Evolutionary conservation across 2,797 vertebrate genomes (phyloP), one percentile per base, ranked within the genome.

Genomic region (Holocentrus rufus): DNA sequence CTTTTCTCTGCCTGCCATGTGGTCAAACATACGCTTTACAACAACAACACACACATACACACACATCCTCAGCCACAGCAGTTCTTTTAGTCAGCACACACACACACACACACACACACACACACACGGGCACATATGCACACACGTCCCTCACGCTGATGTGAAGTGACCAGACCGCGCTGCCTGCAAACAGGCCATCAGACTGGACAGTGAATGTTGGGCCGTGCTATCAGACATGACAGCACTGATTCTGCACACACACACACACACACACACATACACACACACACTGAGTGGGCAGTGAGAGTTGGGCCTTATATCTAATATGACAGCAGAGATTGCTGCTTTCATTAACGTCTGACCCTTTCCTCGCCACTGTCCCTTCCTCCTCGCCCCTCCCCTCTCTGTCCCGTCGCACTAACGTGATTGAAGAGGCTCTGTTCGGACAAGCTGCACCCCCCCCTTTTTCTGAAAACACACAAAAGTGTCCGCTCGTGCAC

Each of bases 171-270:
- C 93, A 79, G 93, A 88, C 89, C 62, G 18, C 71, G 91, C 91
- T 92, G 94, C 93, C 94, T 92, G 94, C 92, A 89, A 95, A 95
- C 92, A 93, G 95, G 94, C 94, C 90, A 95, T 95, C 93, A 89
- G 90, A 93, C 79, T 74, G 90, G 58, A 93, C 90, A 88, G 84
- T 80, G 76, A 93, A 91, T 92, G 81, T 89, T 86, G 88, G 87
- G 83, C 89, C 72, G 52, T 89, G 77, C 22, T 92, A 94, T 92
- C 79, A 69, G 68, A 69, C 92, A 77, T 95, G 95, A 95, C 94
- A 95, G 94, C 93, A 90, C 89, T 80, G 89, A 93, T 93, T 82
- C 65, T 52, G 63, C 56, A 65, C 57, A 18, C 67, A 59, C 63
- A 18, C 54, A 59, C 65, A 69, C 76, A 69, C 67, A 65, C 63